A percentile compares a stretch with the other conserved stretches of the same genome.
These are phyloP conservation scores for Serrognathus titanus DNA, from an alignment of 2,888 invertebrate species.

Conservation along the genomic window DNA sequence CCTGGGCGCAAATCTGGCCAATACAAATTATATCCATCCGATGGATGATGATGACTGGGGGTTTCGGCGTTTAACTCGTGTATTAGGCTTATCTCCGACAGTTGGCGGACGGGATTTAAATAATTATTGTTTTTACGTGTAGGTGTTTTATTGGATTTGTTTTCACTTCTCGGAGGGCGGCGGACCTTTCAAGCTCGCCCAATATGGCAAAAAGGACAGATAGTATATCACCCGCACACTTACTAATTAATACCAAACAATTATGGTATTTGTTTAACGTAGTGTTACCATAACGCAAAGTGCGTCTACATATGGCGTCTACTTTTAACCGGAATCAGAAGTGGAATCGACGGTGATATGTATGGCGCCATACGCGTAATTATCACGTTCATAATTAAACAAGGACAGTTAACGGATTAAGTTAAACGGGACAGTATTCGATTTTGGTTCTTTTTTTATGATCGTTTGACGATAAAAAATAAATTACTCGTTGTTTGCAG, in stretches of 20 bases:
- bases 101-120: constrained; percentile 43
- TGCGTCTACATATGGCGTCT: background rate
- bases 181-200: background rate
- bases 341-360: too few species aligned
- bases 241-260: constrained; percentile 23
- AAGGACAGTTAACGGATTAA: too few species aligned
- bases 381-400: too few species aligned
- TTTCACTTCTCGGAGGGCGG: constrained; percentile 6
- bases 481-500: too few species aligned
- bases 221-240: constrained; percentile 14
- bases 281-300: constrained; percentile 14
- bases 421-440: too few species aligned
- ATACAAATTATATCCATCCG: constrained; percentile 50
- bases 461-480: too few species aligned
- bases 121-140: constrained; percentile 35
- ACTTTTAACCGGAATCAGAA: too few species aligned
- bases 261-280: constrained; percentile 26
- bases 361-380: too few species aligned
- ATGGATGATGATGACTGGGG: constrained; percentile 2
- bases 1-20: constrained; percentile 51
- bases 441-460: too few species aligned
- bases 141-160: constrained; percentile 21
- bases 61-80: background rate
- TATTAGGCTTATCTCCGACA: constrained; percentile 37
- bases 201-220: too few species aligned